These are phyloP conservation scores for Centrocercus urophasianus DNA, from an alignment of 2,113 vertebrate genomes.

Conservation along the genomic window DNA sequence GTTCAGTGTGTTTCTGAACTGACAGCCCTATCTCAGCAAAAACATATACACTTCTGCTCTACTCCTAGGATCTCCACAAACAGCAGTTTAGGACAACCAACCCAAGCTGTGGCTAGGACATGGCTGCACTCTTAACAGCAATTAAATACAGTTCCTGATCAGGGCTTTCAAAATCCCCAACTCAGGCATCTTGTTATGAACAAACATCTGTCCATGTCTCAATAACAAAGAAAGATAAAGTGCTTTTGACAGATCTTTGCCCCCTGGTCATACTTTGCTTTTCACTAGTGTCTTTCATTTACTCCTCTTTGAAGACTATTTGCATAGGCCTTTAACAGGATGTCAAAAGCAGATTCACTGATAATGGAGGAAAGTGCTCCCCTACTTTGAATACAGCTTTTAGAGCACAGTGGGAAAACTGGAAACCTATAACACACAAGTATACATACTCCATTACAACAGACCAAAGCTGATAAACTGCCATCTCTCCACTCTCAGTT, in stretches of 20 bases:
- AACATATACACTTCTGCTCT: not conserved
- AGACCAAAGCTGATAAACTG: not conserved
- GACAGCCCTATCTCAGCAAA: slow-evolving; percentile 25
- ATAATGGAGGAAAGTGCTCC: not conserved
- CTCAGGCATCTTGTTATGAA: slow-evolving; percentile 24
- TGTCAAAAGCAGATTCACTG: slow-evolving; percentile 38
- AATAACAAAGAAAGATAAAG: slow-evolving; percentile 64
- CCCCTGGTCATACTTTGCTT: slow-evolving; percentile 47
- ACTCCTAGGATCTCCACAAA: not conserved
- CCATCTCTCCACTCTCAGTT: not conserved
- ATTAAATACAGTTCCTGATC: slow-evolving; percentile 57
- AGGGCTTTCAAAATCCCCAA: slow-evolving; percentile 39
- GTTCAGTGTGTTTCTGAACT: slow-evolving; percentile 36
- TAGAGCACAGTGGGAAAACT: not conserved
- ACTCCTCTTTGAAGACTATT: slow-evolving; percentile 37
- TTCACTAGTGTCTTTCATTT: slow-evolving; percentile 54
- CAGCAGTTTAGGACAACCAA: not conserved
- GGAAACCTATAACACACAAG: not conserved
- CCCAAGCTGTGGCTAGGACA: not conserved
- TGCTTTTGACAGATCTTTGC: slow-evolving; percentile 58
- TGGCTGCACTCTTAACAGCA: slow-evolving; percentile 14
- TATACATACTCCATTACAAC: not conserved
- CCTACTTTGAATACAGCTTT: not conserved
- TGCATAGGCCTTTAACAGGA: slow-evolving; percentile 18
- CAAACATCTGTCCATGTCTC: slow-evolving; percentile 54